Conservation (phyloP, 2,797 vertebrate species). For the Spinibarbus caldwelli region DNA sequence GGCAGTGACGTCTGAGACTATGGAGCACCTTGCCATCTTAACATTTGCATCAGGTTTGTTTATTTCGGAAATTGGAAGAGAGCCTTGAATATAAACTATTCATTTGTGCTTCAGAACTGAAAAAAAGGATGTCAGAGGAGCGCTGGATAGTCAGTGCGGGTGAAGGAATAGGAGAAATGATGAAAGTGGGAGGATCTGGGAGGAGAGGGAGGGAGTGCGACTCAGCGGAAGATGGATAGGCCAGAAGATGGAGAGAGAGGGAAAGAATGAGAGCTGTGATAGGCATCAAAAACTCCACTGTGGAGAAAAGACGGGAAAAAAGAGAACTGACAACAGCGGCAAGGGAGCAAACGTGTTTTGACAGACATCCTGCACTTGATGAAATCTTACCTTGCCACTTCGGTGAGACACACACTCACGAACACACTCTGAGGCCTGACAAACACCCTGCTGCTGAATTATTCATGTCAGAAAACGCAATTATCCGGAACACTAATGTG, state of each 20-base stretch:
- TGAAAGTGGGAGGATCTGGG: constrained; percentile 33
- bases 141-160: not conserved
- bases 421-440: constrained; percentile 38
- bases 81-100: not conserved
- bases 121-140: constrained; percentile 18
- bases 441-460: constrained; percentile 54
- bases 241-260: constrained; percentile 22
- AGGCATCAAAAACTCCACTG: constrained; percentile 46
- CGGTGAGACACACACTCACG: constrained; percentile 23
- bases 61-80: not conserved
- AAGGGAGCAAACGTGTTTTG: constrained; percentile 29
- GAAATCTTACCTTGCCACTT: constrained; percentile 53
- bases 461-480: constrained; percentile 63
- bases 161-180: constrained; percentile 27
- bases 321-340: constrained; percentile 29
- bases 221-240: constrained; percentile 5
- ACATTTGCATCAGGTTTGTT: constrained; percentile 15
- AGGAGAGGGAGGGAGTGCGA: not conserved
- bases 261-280: constrained; percentile 37
- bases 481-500: constrained; percentile 61
- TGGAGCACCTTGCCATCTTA: not conserved
- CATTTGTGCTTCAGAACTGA: constrained; percentile 24
- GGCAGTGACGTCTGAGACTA: not conserved
- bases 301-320: constrained; percentile 37
- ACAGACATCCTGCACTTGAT: constrained; percentile 50